Evolutionary conservation across 1,140 invertebrate genomes (phyloP).

Genomic region (Eumaeus atala): DNA sequence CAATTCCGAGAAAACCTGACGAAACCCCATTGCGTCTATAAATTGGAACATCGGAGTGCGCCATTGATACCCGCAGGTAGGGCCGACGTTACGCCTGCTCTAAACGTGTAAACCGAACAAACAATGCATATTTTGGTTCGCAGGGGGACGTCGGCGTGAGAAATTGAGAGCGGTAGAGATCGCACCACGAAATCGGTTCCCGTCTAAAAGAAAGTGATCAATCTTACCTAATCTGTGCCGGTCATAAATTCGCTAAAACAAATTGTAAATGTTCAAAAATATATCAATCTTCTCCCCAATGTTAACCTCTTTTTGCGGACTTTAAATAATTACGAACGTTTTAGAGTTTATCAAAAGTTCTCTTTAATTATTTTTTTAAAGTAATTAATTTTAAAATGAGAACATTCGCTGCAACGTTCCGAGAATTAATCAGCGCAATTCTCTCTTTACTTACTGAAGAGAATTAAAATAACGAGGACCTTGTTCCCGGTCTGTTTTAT

Average conservation of each 20-base stretch:
- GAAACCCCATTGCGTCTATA: no score
- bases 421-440: no score
- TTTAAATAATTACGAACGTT: no score
- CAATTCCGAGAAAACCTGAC: no score
- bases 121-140: slow-evolving; percentile 27
- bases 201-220: slow-evolving; percentile 55
- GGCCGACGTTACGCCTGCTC: background rate
- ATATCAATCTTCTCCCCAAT: slow-evolving; percentile 19
- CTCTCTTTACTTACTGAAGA: no score
- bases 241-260: slow-evolving; percentile 20
- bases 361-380: no score
- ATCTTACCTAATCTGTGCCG: slow-evolving; percentile 50
- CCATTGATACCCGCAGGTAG: background rate
- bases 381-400: no score
- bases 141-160: slow-evolving; percentile 38
- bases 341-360: no score
- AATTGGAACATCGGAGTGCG: background rate
- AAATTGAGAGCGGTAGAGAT: slow-evolving; percentile 50
- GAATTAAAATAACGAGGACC: no score
- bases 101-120: slow-evolving; percentile 7
- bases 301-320: background rate
- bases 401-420: no score
- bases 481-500: no score
- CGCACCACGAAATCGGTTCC: slow-evolving; percentile 29
- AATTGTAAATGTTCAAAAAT: slow-evolving; percentile 12